Base-by-base conservation (phyloP, 2,888 invertebrate species). In the Sesia bembeciformis region DNA sequence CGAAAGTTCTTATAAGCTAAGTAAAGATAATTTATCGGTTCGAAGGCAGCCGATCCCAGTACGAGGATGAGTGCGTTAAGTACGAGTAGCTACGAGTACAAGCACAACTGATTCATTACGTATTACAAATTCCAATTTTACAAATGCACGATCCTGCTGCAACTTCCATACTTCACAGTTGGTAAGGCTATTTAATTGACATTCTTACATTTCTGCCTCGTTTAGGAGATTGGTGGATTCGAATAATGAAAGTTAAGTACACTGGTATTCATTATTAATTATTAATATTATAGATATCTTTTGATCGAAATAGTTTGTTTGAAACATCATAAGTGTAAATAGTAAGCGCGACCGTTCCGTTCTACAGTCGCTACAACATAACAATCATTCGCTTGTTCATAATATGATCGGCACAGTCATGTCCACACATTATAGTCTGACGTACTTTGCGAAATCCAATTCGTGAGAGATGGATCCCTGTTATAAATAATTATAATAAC, bases 161-260 rank as follows among this genome's bases (percentile, higher is more conserved):
- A 70, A 70, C 77, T 76, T 78, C 71, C 77, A 75, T 72, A 73
- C 76, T 40, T 73, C 69, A 68, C 75, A 71, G 78, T 67, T 74
- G 76, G 76, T 80, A 85, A 87, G 86, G 84, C 86, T 78, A 66
- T 66, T 64, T 86, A 88, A 88, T 87, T 87, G 86, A 87, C 86
- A 79, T 76, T 77, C 79, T 79, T 73, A 67, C 66, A 41, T 39
- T 60, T 61, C 62, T 65, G 61, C 68, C 70, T 67, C 70, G 64
- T 60, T 67, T 64, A 62, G 68, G 67, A 23, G 23, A 23, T 23
- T 8, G 63, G 70, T 67, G 73, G 70, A 73, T 50, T 77, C 23
- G 81, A 72, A 72, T 69, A 71, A 75, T 72, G 66, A 77, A 40
- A 52, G 40, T 50, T 50, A 50, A 50, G 50, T 50, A 50, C 50